These are phyloP conservation scores for Unio delphinus DNA, from an alignment of 2,888 invertebrate genomes.

Conservation along the genomic window DNA sequence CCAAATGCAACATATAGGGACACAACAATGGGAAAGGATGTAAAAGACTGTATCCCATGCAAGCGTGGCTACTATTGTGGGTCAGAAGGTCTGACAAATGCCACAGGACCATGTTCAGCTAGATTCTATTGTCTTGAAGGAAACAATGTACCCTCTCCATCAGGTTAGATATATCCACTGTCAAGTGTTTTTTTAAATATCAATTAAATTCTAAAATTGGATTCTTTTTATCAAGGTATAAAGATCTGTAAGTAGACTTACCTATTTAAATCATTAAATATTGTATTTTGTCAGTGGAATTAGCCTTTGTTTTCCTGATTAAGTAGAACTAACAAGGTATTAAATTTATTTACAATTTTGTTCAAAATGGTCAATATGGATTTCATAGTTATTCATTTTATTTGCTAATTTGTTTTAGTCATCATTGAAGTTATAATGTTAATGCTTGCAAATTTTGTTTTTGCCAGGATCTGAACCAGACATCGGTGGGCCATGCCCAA, in stretches of 20 bases:
- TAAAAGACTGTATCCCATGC: slow-evolving; percentile 58
- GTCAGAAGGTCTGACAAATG: slow-evolving; percentile 51
- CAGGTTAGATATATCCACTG: slow-evolving; percentile 42
- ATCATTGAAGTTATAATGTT: not conserved
- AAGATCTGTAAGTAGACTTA: no score
- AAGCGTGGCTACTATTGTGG: slow-evolving; percentile 64
- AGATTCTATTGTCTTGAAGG: slow-evolving; percentile 66
- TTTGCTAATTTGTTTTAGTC: no score
- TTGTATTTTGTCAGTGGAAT: no score
- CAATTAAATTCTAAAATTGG: not conserved
- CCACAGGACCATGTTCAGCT: slow-evolving; percentile 59
- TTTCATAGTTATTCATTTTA: no score
- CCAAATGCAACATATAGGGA: slow-evolving; percentile 64
- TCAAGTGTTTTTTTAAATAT: not conserved
- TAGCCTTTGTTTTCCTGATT: no score
- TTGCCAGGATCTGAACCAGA: slow-evolving; percentile 48
- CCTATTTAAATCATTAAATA: no score
- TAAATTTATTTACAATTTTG: no score
- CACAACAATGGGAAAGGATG: slow-evolving; percentile 35
- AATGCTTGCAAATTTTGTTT: slow-evolving; percentile 4
- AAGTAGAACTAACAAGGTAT: no score
- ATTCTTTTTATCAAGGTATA: not conserved
- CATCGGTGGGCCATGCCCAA: slow-evolving; percentile 66
- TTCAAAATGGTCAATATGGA: no score
- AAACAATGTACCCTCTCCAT: slow-evolving; percentile 58